Evolutionary conservation across 1,140 invertebrate species (phyloP).

Genomic region (Ceratina calcarata): DNA sequence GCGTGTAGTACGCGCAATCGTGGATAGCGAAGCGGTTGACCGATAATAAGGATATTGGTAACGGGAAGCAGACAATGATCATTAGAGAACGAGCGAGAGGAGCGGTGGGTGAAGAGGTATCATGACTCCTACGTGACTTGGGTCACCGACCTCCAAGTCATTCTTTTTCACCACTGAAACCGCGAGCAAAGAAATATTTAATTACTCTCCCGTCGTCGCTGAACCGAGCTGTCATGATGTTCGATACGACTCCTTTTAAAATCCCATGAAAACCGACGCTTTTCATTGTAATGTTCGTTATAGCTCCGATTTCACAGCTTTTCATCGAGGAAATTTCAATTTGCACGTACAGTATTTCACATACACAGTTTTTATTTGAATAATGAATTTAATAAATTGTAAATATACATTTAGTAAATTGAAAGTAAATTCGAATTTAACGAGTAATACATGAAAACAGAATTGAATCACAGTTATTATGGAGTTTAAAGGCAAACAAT

Average conservation of each 20-base stretch:
- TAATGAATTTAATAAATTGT: no score
- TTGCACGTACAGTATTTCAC: no score
- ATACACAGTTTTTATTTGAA: no score
- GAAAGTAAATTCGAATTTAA: no score
- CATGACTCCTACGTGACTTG: conserved; percentile 52
- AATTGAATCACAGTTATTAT: no score
- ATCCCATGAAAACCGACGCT: neutral
- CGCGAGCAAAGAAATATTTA: neutral
- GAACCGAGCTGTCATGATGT: neutral
- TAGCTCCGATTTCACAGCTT: no score
- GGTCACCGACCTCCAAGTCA: conserved; percentile 51
- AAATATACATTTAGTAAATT: no score
- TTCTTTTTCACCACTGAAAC: conserved; percentile 12
- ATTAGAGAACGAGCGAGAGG: conserved; percentile 56
- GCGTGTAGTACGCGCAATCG: conserved; percentile 27
- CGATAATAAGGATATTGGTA: conserved; percentile 71
- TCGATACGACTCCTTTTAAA: neutral
- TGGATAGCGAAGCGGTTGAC: conserved; percentile 49
- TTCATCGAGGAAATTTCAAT: no score
- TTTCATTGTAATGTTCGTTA: no score
- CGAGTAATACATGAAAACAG: no score
- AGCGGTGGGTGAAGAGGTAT: conserved; percentile 60
- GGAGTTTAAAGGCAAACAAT: no score
- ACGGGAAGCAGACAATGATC: conserved; percentile 69
- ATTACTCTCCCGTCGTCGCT: neutral